Conservation (phyloP, 1,140 invertebrate genomes). For the Euura lappo region DNA sequence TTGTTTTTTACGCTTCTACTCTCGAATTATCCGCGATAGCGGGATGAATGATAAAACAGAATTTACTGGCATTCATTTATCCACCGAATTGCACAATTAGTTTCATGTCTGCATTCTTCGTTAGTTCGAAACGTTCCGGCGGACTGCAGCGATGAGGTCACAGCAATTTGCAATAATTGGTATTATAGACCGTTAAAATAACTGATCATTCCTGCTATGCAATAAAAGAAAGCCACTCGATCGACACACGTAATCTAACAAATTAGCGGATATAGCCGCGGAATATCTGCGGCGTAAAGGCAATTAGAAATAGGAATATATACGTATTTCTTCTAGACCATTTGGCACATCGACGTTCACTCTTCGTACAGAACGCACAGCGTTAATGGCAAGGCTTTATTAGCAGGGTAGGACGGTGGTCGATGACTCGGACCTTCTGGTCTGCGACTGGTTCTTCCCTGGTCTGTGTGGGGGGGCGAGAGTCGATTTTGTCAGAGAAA, state of each 20-base stretch:
- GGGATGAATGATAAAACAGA: no score
- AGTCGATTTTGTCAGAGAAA: constrained; percentile 30
- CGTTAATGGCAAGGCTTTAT: constrained; percentile 26
- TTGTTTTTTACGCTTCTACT: no score
- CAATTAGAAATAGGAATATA: constrained; percentile 11
- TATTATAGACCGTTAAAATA: background rate
- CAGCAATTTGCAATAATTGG: background rate
- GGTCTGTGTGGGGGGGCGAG: constrained; percentile 6
- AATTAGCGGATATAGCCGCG: background rate
- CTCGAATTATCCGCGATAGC: no score
- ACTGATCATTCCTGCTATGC: background rate
- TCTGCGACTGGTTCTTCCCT: constrained; percentile 8
- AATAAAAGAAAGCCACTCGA: background rate
- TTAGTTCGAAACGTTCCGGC: no score
- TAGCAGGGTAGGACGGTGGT: constrained; percentile 14
- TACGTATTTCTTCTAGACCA: constrained; percentile 12
- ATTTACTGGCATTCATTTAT: no score
- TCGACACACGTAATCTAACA: background rate
- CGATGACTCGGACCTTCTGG: constrained; percentile 34
- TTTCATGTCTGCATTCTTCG: no score
- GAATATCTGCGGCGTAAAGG: background rate
- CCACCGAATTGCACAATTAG: no score
- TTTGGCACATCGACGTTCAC: background rate
- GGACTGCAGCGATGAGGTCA: background rate
- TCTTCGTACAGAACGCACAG: background rate